Conservation (phyloP, 2,888 invertebrate species). For the Cenopis cana region DNA sequence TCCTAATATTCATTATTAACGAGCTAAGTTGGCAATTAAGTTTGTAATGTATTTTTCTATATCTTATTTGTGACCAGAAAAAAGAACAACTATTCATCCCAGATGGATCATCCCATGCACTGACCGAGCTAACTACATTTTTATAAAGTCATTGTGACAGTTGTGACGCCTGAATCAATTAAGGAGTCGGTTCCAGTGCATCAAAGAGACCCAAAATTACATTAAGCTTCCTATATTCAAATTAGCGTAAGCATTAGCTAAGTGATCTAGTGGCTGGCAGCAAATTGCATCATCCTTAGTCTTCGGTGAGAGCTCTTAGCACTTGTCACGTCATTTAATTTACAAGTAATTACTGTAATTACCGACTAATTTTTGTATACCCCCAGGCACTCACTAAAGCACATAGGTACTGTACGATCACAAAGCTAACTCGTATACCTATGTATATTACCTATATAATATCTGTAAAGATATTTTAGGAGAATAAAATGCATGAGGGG, state of each 20-base stretch:
- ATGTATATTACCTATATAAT: no score
- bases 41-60: no score
- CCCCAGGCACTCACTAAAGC: neutral
- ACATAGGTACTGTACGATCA: neutral
- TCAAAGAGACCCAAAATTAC: conserved; percentile 14
- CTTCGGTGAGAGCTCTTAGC: conserved; percentile 17
- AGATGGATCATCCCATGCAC: no score
- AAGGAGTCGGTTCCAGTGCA: neutral
- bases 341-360: neutral
- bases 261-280: conserved; percentile 40
- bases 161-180: neutral
- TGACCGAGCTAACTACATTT: neutral
- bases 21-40: neutral
- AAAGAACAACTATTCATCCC: no score
- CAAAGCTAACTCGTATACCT: neutral
- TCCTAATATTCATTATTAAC: neutral
- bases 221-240: conserved; percentile 35
- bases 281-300: conserved; percentile 42
- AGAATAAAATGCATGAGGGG: neutral
- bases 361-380: neutral
- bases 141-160: neutral
- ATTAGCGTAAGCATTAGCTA: conserved; percentile 41
- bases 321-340: conserved; percentile 14
- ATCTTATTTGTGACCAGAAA: no score
- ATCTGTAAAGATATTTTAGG: neutral